Evolutionary conservation across 2,113 vertebrate species (phyloP).

Genomic region (Spheniscus mendiculus): DNA sequence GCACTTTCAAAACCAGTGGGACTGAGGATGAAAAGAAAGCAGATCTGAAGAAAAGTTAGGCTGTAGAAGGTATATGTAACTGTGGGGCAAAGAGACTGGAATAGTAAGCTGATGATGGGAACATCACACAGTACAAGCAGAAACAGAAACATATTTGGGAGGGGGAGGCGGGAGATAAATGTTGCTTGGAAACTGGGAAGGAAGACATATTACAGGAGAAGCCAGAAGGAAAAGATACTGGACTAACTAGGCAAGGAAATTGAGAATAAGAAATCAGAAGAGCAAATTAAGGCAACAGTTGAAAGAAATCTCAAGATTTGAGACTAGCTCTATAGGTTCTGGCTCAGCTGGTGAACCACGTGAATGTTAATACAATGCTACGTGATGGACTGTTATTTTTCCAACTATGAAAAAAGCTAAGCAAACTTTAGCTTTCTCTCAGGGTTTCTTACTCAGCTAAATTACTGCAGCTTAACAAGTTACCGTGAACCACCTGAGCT

Average conservation of each 20-base stretch:
- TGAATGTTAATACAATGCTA: background rate
- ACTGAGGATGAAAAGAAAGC: conserved; percentile 29
- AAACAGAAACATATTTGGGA: conserved; percentile 11
- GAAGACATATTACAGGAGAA: conserved; percentile 23
- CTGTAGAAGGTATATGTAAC: background rate
- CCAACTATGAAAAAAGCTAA: background rate
- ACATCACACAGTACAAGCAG: conserved; percentile 36
- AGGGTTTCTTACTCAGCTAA: background rate
- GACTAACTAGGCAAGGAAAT: background rate
- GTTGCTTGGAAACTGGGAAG: conserved; percentile 21
- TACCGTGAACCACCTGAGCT: background rate
- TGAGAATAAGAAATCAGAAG: conserved; percentile 18
- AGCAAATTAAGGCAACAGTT: conserved; percentile 1
- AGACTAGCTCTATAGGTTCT: background rate
- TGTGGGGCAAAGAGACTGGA: background rate
- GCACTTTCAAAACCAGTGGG: background rate
- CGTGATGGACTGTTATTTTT: background rate
- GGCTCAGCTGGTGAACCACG: background rate
- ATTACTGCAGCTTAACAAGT: conserved; percentile 59
- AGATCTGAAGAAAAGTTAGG: background rate
- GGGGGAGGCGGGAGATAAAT: background rate
- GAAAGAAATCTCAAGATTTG: background rate
- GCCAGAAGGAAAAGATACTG: conserved; percentile 18
- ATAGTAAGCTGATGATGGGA: conserved; percentile 3
- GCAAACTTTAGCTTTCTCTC: background rate